Percentiles rank a stretch among this genome's conserved stretches.
Conservation (phyloP, 2,113 vertebrate species). For the Calyptomena viridis region DNA sequence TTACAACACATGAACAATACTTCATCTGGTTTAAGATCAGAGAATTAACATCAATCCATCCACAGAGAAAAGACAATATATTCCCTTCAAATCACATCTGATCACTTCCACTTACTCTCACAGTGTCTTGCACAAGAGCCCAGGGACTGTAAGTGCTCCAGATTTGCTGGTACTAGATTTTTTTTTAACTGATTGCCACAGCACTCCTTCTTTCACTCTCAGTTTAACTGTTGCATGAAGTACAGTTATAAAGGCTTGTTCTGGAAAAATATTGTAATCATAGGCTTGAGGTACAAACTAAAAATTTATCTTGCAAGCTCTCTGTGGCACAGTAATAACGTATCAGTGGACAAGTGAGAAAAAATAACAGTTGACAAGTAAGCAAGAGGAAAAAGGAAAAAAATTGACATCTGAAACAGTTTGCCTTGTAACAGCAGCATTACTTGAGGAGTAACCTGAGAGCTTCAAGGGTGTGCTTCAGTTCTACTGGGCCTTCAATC, state of each 20-base stretch:
- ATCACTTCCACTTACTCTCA: neutral
- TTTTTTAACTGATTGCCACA: rapidly evolving
- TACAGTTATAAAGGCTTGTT: neutral
- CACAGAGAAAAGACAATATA: neutral
- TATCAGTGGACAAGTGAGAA: neutral
- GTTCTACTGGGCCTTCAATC: rapidly evolving
- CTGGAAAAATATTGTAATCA: neutral
- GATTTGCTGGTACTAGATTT: neutral
- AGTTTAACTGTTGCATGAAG: neutral
- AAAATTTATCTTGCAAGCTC: neutral
- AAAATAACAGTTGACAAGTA: neutral
- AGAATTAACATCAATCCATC: neutral
- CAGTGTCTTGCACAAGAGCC: neutral
- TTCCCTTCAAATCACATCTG: neutral
- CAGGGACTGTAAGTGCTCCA: neutral
- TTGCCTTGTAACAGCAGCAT: neutral
- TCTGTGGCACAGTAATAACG: neutral
- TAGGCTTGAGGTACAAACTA: neutral
- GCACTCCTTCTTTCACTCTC: neutral
- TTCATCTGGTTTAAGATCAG: neutral
- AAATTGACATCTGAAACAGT: neutral
- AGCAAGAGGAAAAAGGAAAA: neutral
- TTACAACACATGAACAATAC: neutral
- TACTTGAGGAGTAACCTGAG: neutral
- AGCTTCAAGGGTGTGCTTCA: rapidly evolving